Conservation (phyloP, 2,888 invertebrate species). For the Meandrusa payeni region DNA sequence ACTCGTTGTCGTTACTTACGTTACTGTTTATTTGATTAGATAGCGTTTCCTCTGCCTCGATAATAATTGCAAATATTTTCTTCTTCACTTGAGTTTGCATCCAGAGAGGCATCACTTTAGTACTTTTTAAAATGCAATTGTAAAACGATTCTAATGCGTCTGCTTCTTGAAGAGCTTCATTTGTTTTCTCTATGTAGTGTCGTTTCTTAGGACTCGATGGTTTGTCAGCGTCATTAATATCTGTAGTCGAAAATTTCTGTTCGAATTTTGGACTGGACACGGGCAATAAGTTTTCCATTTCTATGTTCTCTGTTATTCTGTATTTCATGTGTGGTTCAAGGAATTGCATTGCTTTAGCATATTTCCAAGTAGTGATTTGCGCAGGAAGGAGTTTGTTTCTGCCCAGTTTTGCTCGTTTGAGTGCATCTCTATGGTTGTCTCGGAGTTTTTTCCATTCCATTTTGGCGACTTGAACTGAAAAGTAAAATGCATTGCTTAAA, state of each 20-base stretch:
- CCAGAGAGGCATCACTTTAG: slow-evolving; percentile 65
- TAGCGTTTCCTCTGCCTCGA: slow-evolving; percentile 63
- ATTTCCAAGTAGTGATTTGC: slow-evolving; percentile 73
- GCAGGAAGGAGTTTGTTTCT: slow-evolving; percentile 69
- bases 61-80: slow-evolving; percentile 68
- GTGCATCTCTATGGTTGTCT: slow-evolving; percentile 67
- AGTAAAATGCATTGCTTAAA: slow-evolving; percentile 12
- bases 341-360: slow-evolving; percentile 72
- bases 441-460: slow-evolving; percentile 70
- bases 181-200: slow-evolving; percentile 35
- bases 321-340: slow-evolving; percentile 73
- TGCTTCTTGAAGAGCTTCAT: slow-evolving; percentile 34
- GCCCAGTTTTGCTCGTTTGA: slow-evolving; percentile 67
- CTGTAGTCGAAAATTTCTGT: slow-evolving; percentile 53
- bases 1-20: slow-evolving; percentile 8
- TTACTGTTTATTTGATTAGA: slow-evolving; percentile 37
- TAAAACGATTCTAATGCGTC: slow-evolving; percentile 67
- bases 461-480: slow-evolving; percentile 64
- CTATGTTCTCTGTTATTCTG: slow-evolving; percentile 67
- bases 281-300: no score
- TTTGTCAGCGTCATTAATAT: slow-evolving; percentile 32
- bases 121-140: slow-evolving; percentile 61
- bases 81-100: slow-evolving; percentile 75
- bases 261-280: no score
- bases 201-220: slow-evolving; percentile 39